Percentiles rank a stretch among this genome's conserved stretches.
Evolutionary conservation across 2,797 vertebrate species (phyloP).

Genomic region (Gallinago stenura): DNA sequence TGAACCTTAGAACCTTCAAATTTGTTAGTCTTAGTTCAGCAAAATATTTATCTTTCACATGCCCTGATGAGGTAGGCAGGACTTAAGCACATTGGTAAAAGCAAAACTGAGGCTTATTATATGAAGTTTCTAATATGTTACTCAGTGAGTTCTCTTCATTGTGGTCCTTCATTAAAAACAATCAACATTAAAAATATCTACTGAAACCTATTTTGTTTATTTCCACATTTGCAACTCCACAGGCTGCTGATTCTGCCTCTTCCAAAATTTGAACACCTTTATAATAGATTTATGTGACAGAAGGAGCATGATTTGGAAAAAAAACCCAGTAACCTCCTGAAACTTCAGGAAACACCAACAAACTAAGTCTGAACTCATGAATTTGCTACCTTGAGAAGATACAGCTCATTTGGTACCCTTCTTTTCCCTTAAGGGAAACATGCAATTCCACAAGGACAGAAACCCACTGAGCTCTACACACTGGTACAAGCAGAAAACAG

Average conservation of each 20-base stretch:
- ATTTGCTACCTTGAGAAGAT: background rate
- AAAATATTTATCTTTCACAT: background rate
- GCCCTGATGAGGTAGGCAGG: background rate
- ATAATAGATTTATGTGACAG: background rate
- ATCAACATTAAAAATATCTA: background rate
- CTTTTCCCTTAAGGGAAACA: background rate
- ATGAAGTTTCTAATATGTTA: background rate
- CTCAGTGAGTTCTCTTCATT: background rate
- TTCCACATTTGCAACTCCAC: background rate
- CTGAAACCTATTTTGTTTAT: background rate
- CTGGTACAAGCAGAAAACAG: background rate
- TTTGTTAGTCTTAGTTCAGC: background rate
- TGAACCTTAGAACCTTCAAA: background rate
- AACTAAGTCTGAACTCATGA: background rate
- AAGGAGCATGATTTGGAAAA: background rate
- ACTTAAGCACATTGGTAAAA: background rate
- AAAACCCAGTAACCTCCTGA: background rate
- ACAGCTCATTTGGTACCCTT: background rate
- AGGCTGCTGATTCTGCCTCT: background rate
- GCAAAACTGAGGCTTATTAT: background rate
- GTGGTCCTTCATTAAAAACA: background rate
- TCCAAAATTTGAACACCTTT: background rate
- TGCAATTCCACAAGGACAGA: background rate
- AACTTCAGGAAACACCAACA: background rate
- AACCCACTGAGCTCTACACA: background rate